phyloP scores from a whole-genome alignment of 2,113 vertebrate genomes.

The Sisor rabdophorus region DNA sequence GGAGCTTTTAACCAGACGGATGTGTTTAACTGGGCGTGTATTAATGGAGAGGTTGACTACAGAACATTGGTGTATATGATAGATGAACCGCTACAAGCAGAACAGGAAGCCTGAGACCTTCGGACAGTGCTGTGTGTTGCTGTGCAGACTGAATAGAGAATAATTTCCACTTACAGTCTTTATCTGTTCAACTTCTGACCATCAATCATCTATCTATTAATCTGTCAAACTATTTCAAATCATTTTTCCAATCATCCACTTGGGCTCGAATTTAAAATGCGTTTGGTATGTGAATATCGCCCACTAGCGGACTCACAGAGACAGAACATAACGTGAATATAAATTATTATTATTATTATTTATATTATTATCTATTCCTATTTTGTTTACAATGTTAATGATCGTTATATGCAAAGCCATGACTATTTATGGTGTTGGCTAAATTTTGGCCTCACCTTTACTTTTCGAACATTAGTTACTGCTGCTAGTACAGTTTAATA shows the following conservation, averaged over 20 bases:
- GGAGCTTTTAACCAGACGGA: not conserved
- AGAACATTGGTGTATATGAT: not conserved
- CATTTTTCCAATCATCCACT: not conserved
- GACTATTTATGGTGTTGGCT: too few relatives aligned
- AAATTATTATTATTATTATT: too few relatives aligned
- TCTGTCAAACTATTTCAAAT: not conserved
- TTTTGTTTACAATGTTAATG: too few relatives aligned
- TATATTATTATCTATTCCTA: too few relatives aligned
- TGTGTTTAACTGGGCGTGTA: not conserved
- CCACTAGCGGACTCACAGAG: slow-evolving; percentile 33
- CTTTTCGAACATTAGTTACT: too few relatives aligned
- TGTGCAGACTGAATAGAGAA: not conserved
- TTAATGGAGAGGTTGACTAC: not conserved
- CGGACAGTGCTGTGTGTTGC: not conserved
- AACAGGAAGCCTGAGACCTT: not conserved
- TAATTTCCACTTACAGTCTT: not conserved
- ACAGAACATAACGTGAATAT: not conserved
- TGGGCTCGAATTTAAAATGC: not conserved
- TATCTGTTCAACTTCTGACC: not conserved
- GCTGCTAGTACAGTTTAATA: too few relatives aligned
- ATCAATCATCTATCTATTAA: not conserved
- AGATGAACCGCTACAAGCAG: not conserved
- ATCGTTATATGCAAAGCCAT: too few relatives aligned
- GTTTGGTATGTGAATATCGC: not conserved
- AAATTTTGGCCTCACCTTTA: too few relatives aligned